phyloP scores from a whole-genome alignment of 2,797 vertebrate species.

The Carcharodon carcharias region DNA sequence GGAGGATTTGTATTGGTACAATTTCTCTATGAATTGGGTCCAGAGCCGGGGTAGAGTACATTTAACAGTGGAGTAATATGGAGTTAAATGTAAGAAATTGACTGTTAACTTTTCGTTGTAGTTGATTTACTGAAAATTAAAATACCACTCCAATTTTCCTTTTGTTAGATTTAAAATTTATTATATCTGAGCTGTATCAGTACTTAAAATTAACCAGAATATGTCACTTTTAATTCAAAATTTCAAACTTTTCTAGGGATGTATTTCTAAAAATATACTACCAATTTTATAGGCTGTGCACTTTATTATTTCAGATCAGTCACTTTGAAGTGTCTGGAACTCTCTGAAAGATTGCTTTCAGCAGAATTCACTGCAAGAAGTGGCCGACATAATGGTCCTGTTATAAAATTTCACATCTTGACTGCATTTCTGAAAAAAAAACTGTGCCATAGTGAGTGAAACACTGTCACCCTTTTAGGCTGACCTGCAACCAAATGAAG shows the following conservation, averaged over 20 bases:
- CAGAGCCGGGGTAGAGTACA: background rate
- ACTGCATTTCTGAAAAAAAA: background rate
- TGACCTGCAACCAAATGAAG: background rate
- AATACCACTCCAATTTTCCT: background rate
- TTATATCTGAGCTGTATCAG: background rate
- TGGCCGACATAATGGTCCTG: background rate
- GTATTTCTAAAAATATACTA: background rate
- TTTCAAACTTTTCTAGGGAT: background rate
- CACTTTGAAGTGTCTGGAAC: background rate
- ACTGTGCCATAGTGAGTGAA: background rate
- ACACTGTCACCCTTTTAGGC: background rate
- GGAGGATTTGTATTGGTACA: background rate
- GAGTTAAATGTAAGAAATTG: background rate
- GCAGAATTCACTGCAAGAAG: background rate
- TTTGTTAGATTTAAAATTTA: background rate
- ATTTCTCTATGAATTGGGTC: background rate
- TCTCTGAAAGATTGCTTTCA: background rate
- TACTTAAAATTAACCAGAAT: background rate
- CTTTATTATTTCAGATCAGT: background rate
- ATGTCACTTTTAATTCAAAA: background rate
- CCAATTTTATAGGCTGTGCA: background rate
- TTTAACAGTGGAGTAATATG: too few relatives aligned
- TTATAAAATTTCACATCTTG: background rate
- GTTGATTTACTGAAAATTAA: background rate
- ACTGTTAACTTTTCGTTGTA: background rate